A percentile compares a stretch with the other conserved stretches of the same genome.
phyloP scores from a whole-genome alignment of 2,888 invertebrate species.

The Dugesia japonica region DNA sequence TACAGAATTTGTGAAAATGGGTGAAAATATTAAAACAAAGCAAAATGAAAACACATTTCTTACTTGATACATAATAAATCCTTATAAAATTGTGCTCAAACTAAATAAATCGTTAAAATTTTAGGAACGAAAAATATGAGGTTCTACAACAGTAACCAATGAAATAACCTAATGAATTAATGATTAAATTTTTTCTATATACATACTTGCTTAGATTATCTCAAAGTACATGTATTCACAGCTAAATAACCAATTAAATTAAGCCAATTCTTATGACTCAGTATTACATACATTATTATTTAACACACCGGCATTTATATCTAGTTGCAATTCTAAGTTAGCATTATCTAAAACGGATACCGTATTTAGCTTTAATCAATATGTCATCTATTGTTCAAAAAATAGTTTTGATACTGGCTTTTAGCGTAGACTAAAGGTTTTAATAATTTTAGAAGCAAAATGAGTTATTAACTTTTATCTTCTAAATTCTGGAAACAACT shows the following conservation, averaged over 20 bases:
- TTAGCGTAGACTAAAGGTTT: too few species aligned
- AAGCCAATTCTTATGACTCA: neutral
- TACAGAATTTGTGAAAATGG: too few species aligned
- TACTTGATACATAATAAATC: conserved; percentile 1
- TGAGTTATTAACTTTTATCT: too few species aligned
- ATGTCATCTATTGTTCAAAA: too few species aligned
- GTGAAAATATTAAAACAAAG: neutral
- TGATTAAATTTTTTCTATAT: conserved; percentile 6
- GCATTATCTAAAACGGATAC: neutral
- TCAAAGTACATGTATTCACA: conserved; percentile 9
- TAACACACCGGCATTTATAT: neutral
- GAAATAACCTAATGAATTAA: conserved; percentile 7
- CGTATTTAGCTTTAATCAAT: conserved; percentile 10
- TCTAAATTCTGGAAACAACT: too few species aligned
- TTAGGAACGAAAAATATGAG: neutral
- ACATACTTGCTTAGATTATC: neutral
- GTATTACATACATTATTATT: neutral
- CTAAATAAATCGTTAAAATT: neutral
- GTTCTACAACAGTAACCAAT: neutral
- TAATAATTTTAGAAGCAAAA: too few species aligned
- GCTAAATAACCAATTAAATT: neutral
- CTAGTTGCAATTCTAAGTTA: too few species aligned
- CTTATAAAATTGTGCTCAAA: neutral
- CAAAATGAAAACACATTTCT: neutral
- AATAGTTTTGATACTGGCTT: too few species aligned